phyloP scores from a whole-genome alignment of 2,113 vertebrate genomes.

The Formicarius rufipectus region DNA sequence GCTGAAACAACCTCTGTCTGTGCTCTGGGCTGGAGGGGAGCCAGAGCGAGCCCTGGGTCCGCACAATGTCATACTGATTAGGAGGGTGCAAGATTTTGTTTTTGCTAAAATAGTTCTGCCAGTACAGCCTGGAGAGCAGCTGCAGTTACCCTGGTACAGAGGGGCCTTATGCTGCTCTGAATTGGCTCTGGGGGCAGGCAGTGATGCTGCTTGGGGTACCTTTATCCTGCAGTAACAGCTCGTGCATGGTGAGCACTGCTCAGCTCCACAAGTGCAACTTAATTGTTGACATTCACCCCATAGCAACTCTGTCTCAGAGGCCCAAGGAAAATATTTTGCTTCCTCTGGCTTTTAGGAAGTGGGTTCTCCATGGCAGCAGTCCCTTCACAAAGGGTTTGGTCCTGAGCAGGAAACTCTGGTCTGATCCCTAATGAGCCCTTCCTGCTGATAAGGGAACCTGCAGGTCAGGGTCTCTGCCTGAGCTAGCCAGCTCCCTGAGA shows the following conservation, averaged over 20 bases:
- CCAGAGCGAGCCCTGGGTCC: neutral
- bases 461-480: slow-evolving; percentile 19
- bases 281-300: neutral
- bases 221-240: neutral
- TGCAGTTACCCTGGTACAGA: slow-evolving; percentile 4
- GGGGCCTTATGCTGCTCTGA: neutral
- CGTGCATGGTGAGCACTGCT: neutral
- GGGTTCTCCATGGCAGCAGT: slow-evolving; percentile 43
- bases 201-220: neutral
- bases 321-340: slow-evolving; percentile 67
- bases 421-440: slow-evolving; percentile 62
- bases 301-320: neutral
- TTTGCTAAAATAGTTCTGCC: neutral
- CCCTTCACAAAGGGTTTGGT: slow-evolving; percentile 35
- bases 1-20: neutral
- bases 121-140: neutral
- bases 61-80: neutral
- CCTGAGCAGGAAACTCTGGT: slow-evolving; percentile 67
- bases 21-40: neutral
- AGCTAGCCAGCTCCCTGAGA: slow-evolving; percentile 34
- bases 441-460: slow-evolving; percentile 56
- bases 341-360: slow-evolving; percentile 69
- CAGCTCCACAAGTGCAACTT: neutral
- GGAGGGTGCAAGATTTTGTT: neutral
- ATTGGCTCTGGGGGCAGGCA: neutral